Conservation (phyloP, 1,140 invertebrate species). For the Drosophila mauritiana region DNA sequence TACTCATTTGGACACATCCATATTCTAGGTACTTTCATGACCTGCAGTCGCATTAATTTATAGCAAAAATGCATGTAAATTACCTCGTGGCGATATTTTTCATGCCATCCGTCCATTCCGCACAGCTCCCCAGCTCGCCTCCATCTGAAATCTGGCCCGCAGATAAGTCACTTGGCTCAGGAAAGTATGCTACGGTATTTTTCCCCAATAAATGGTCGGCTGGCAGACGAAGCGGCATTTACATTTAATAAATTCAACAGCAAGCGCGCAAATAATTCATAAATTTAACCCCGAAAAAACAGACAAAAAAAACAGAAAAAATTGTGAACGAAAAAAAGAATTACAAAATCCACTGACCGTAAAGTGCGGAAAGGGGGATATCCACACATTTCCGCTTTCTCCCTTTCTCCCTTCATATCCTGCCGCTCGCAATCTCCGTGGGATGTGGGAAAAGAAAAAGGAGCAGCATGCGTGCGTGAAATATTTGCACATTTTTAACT, state of each 20-base stretch:
- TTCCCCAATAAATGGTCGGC: neutral
- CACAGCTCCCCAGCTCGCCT: neutral
- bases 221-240: neutral
- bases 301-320: constrained; percentile 23
- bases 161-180: constrained; percentile 53
- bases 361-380: constrained; percentile 18
- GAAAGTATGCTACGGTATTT: constrained; percentile 38
- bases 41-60: constrained; percentile 50
- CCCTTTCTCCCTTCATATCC: neutral
- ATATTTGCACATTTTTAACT: constrained; percentile 75
- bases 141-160: constrained; percentile 32
- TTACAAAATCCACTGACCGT: constrained; percentile 45
- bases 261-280: constrained; percentile 69
- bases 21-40: constrained; percentile 13
- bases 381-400: constrained; percentile 2
- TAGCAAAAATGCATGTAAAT: constrained; percentile 57
- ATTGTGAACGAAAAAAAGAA: constrained; percentile 1
- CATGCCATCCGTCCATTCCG: neutral
- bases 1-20: neutral
- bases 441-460: constrained; percentile 16
- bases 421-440: neutral
- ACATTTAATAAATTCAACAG: constrained; percentile 68
- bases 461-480: constrained; percentile 48
- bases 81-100: constrained; percentile 32
- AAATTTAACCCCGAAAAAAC: constrained; percentile 51